phyloP scores from a whole-genome alignment of 1,140 invertebrate genomes.

The Dinoponera quadriceps region DNA sequence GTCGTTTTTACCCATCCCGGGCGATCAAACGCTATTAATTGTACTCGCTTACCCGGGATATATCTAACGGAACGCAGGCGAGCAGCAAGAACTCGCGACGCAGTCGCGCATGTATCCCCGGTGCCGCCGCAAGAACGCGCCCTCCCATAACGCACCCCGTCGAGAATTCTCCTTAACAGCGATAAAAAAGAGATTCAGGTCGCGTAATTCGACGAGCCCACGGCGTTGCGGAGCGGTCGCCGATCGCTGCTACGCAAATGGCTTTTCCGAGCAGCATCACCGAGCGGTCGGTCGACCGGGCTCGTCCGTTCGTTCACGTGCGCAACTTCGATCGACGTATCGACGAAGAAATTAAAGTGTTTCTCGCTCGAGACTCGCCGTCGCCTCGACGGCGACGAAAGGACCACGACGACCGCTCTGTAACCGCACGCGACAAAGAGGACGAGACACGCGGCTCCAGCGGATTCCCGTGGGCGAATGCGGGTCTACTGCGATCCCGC shows the following conservation, averaged over 20 bases:
- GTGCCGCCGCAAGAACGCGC: neutral
- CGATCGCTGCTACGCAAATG: neutral
- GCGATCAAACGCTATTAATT: too few relatives aligned
- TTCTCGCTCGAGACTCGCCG: neutral
- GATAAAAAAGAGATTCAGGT: slow-evolving; percentile 27
- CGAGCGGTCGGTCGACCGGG: neutral
- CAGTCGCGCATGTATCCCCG: neutral
- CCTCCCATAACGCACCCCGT: neutral
- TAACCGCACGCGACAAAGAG: neutral
- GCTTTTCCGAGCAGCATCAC: neutral
- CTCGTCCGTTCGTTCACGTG: neutral
- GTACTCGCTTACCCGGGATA: too few relatives aligned
- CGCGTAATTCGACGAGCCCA: neutral
- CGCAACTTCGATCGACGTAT: slow-evolving; percentile 9
- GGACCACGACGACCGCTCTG: neutral
- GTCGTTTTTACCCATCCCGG: too few relatives aligned
- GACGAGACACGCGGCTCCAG: slow-evolving; percentile 41
- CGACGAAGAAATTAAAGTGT: slow-evolving; percentile 14
- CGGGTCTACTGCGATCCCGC: slow-evolving; percentile 65
- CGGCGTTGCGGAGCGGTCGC: neutral
- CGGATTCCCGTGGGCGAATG: slow-evolving; percentile 71
- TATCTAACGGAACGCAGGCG: too few relatives aligned
- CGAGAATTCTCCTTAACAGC: neutral
- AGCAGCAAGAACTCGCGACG: too few relatives aligned
- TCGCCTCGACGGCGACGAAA: neutral